A percentile compares a stretch with the other conserved stretches of the same genome.
These are phyloP conservation scores for Osmerus mordax DNA, from an alignment of 2,113 vertebrate species.

Conservation along the genomic window DNA sequence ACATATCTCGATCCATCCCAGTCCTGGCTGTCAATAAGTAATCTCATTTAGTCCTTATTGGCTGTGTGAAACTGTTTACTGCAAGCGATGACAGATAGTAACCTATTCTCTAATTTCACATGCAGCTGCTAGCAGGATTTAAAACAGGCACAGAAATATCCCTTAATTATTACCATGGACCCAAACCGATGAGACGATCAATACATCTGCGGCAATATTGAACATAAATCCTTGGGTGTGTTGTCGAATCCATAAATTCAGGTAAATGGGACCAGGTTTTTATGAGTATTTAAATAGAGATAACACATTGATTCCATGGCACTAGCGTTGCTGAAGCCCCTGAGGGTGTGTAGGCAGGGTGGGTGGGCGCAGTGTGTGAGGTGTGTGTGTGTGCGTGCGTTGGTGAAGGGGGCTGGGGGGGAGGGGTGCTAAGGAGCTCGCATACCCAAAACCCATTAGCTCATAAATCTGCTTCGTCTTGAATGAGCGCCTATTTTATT, in stretches of 20 bases:
- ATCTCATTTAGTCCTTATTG: conserved; percentile 17
- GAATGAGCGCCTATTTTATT: conserved; percentile 56
- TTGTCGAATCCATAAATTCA: conserved; percentile 59
- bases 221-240: conserved; percentile 63
- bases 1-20: too few species aligned
- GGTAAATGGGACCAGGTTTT: conserved; percentile 60
- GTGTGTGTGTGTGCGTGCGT: too few species aligned
- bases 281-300: conserved; percentile 68
- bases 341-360: conserved; percentile 38
- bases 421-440: conserved; percentile 44
- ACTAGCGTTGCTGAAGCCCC: conserved; percentile 61
- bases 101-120: conserved; percentile 64
- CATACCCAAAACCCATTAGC: conserved; percentile 45
- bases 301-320: conserved; percentile 67
- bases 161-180: conserved; percentile 64
- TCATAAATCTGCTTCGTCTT: conserved; percentile 67
- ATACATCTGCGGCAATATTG: conserved; percentile 67
- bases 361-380: too few species aligned
- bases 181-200: conserved; percentile 69
- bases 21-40: not conserved
- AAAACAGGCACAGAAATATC: conserved; percentile 61
- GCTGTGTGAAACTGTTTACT: conserved; percentile 8
- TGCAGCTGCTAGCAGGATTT: conserved; percentile 61
- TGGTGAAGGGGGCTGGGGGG: too few species aligned
- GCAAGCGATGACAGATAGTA: conserved; percentile 48